Evolutionary conservation across 2,888 invertebrate species (phyloP).

Genomic region (Plagodis dolabraria): DNA sequence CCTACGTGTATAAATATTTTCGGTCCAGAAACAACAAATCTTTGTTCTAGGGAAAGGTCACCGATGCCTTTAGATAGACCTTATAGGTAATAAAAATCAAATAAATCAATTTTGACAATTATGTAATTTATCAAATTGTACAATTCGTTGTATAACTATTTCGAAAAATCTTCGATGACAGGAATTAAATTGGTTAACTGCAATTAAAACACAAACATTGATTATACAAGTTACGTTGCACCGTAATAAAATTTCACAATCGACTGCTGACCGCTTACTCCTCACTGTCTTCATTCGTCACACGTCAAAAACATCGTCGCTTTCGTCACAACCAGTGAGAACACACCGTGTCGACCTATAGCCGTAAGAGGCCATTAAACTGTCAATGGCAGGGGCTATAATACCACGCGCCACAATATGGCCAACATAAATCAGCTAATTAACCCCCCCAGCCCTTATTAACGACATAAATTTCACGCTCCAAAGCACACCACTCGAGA

Average conservation of each 20-base stretch:
- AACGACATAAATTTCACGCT: constrained; percentile 81
- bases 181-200: constrained; percentile 17
- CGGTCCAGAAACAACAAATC: too few species aligned
- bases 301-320: constrained; percentile 52
- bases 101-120: background rate
- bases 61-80: too few species aligned
- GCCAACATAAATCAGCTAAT: constrained; percentile 80
- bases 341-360: constrained; percentile 49
- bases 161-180: constrained; percentile 14
- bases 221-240: constrained; percentile 24
- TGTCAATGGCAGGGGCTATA: constrained; percentile 70
- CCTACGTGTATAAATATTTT: too few species aligned
- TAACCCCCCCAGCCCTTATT: constrained; percentile 80
- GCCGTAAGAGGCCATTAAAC: constrained; percentile 66
- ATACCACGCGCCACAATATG: constrained; percentile 73
- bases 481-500: constrained; percentile 66
- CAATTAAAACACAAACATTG: constrained; percentile 19
- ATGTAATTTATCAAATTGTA: constrained; percentile 14
- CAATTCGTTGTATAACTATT: constrained; percentile 16
- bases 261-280: constrained; percentile 3
- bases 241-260: constrained; percentile 29
- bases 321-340: constrained; percentile 53
- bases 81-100: too few species aligned
- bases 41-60: too few species aligned
- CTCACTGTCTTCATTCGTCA: constrained; percentile 43